phyloP scores from a whole-genome alignment of 2,113 vertebrate species.

The Dryoscopus gambensis region DNA sequence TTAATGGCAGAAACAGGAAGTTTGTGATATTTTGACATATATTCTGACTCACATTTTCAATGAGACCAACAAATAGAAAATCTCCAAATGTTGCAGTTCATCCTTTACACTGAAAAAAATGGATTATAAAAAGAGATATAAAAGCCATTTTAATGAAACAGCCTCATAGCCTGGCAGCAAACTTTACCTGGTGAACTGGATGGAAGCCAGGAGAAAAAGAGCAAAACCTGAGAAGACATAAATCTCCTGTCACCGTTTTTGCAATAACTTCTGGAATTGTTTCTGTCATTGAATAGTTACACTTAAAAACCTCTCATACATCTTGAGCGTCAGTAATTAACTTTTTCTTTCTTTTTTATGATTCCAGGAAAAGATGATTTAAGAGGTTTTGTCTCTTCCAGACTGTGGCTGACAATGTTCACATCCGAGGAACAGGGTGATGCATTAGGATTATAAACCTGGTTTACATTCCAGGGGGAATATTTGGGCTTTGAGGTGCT shows the following conservation, averaged over 20 bases:
- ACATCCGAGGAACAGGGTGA: neutral
- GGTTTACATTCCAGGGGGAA: neutral
- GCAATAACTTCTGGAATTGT: constrained; percentile 32
- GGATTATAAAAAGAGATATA: neutral
- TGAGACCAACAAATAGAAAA: neutral
- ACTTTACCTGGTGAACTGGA: neutral
- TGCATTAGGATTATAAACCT: neutral
- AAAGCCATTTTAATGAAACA: neutral
- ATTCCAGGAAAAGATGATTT: constrained; percentile 39
- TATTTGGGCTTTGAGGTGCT: neutral
- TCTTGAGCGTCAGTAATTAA: constrained; percentile 20
- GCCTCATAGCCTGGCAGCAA: neutral
- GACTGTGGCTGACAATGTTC: neutral
- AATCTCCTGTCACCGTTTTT: constrained; percentile 1
- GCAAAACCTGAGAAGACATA: neutral
- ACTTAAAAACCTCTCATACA: constrained; percentile 38
- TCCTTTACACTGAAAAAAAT: neutral
- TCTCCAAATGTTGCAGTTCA: neutral
- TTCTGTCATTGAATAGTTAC: constrained; percentile 31
- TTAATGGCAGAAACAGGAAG: neutral
- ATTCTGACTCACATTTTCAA: neutral
- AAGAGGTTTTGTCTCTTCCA: neutral
- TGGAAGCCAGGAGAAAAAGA: neutral
- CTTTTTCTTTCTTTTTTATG: neutral
- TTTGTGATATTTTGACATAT: neutral